Percentiles rank a stretch among this genome's conserved stretches.
Conservation (phyloP, 2,888 invertebrate species). For the Charanyca ferruginea region DNA sequence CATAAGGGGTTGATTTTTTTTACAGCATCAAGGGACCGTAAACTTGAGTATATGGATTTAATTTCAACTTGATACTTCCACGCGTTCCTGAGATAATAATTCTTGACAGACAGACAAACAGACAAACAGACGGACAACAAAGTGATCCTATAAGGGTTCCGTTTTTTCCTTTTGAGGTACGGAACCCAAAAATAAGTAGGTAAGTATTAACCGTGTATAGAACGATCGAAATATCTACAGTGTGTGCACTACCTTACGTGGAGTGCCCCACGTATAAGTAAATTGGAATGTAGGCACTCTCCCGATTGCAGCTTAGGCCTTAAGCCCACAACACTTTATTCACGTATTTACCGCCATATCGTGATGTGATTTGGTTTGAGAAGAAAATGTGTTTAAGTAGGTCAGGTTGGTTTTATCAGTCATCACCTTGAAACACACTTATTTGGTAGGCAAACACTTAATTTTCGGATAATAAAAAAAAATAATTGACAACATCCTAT, state of each 20-base stretch:
- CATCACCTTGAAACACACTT: background rate
- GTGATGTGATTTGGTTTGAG: conserved; percentile 38
- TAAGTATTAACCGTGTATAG: background rate
- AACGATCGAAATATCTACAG: background rate
- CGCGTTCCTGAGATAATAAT: no score
- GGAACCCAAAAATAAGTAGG: no score
- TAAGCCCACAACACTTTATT: conserved; percentile 45
- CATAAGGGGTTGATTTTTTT: no score
- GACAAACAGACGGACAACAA: no score
- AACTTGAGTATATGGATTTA: no score
- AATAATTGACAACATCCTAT: background rate
- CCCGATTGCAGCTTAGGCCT: conserved; percentile 43
- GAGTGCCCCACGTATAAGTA: conserved; percentile 32
- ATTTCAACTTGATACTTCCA: no score
- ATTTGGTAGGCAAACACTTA: background rate
- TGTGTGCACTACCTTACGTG: conserved; percentile 23
- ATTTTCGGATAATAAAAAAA: no score
- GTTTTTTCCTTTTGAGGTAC: no score
- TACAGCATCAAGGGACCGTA: no score
- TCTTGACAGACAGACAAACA: no score
- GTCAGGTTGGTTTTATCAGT: background rate
- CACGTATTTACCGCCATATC: conserved; percentile 18
- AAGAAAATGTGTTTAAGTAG: conserved; percentile 2
- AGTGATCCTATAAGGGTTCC: no score
- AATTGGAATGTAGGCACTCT: conserved; percentile 41